Percentiles rank a stretch among this genome's conserved stretches.
Conservation (phyloP, 2,888 invertebrate species). For the Panzeria rudis region DNA sequence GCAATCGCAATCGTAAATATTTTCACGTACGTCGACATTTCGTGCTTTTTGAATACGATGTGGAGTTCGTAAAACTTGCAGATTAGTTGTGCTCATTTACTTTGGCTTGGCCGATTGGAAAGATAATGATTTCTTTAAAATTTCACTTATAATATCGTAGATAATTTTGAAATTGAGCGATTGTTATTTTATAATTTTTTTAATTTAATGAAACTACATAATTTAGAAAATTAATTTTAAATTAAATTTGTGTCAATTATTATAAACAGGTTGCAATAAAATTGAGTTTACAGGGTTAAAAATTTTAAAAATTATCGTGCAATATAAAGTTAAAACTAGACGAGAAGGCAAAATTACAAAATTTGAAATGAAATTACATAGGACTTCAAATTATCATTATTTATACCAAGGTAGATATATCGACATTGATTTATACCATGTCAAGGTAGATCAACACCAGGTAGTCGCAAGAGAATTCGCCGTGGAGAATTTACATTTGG, state of each 20-base stretch:
- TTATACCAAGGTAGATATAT: too few species aligned
- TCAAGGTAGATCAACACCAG: too few species aligned
- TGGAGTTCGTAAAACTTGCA: constrained; percentile 27
- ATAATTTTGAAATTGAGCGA: neutral
- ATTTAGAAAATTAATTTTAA: neutral
- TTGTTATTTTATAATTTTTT: neutral
- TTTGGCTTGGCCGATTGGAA: neutral
- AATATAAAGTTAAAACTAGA: too few species aligned
- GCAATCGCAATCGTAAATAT: constrained; percentile 39
- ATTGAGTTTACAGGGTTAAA: neutral
- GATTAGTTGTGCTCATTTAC: constrained; percentile 47
- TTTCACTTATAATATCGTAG: constrained; percentile 30
- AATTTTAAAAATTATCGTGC: too few species aligned
- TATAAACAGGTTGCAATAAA: too few species aligned
- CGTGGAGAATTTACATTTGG: too few species aligned
- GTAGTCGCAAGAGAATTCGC: too few species aligned
- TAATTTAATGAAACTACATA: neutral
- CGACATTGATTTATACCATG: too few species aligned
- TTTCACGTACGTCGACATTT: neutral
- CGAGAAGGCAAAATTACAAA: too few species aligned
- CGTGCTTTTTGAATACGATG: neutral
- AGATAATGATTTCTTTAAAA: neutral
- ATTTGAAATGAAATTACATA: too few species aligned
- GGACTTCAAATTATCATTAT: too few species aligned
- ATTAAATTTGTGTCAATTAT: neutral